Evolutionary conservation across 2,797 vertebrate genomes (phyloP), one percentile per base, ranked within the genome.

Genomic region (Tachyglossus aculeatus): DNA sequence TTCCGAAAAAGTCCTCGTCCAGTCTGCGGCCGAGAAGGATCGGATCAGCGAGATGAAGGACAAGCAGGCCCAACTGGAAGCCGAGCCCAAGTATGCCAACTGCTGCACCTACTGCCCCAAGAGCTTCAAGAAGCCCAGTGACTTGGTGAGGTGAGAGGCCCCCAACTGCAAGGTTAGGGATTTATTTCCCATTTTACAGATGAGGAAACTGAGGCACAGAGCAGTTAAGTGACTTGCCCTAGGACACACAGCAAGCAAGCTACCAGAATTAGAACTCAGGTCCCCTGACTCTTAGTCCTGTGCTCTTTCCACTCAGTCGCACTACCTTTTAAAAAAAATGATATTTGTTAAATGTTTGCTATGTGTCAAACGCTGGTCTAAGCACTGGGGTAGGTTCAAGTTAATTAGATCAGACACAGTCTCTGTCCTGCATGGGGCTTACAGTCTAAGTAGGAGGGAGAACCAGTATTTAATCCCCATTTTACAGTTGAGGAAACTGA

Each of bases 51-150:
- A 99, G 91, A 95, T 99, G 68, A 97, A 96, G 75, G 98, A 99
- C 84, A 96, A 96, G 69, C 95, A 92, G 2, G 95, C 95, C 2
- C 96, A 97, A 81, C 89, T 98, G 56, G 95, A 98, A 86, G 94
- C 95, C 0, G 98, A 99, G 56, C 98, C 98, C 21, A 97, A 97
- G 88, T 97, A 96, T 4, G 93, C 97, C 71, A 99, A 99, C 91
- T 96, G 96, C 78, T 99, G 98, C 79, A 93, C 68, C 74, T 99
- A 86, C 54, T 99, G 98, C 63, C 96, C 98, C n/a, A 99, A 99
- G 91, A 99, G 97, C 88, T 99, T 99, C 90, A 98, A 98, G 92
- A 99, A 99, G 78, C 98, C 98, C 82, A 99, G 98, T 7, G 98
- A 99, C 88, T 90, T 99, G 2, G 95, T 98, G 84, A 97, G 98